Evolutionary conservation across 2,797 vertebrate species (phyloP).

Genomic region (Scomberomorus guttatus): DNA sequence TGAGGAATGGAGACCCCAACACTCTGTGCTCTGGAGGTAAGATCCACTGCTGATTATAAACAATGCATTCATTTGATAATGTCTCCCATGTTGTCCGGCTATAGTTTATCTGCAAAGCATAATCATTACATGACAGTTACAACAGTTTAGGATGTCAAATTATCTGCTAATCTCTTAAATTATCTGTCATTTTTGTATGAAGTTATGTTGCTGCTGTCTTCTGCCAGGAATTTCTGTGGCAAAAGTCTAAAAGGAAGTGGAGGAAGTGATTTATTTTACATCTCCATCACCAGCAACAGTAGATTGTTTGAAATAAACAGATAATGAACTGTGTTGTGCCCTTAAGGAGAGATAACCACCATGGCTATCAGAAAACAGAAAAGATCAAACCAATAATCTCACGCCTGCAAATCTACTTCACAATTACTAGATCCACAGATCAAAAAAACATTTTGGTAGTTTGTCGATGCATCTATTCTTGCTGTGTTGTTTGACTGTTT

Average conservation of each 20-base stretch:
- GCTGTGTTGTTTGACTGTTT: not conserved
- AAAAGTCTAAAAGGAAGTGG: not conserved
- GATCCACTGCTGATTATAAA: conserved; percentile 13
- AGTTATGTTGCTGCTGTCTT: not conserved
- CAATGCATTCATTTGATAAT: not conserved
- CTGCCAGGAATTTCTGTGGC: not conserved
- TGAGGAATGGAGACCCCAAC: conserved; percentile 96
- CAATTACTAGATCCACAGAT: too few species aligned
- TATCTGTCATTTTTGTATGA: not conserved
- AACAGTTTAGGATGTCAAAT: not conserved
- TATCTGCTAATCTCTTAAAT: not conserved
- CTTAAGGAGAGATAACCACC: too few species aligned
- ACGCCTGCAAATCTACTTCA: too few species aligned
- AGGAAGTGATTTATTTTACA: too few species aligned
- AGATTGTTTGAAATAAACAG: not conserved
- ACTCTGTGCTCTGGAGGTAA: conserved; percentile 94
- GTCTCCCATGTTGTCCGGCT: not conserved
- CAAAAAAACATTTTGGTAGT: not conserved
- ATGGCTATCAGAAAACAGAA: too few species aligned
- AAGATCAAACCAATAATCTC: not conserved
- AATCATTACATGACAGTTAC: not conserved
- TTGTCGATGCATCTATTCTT: not conserved
- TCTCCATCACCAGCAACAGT: not conserved
- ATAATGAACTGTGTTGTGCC: too few species aligned
- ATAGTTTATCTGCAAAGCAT: not conserved